Conservation (phyloP, 2,888 invertebrate species). For the Aelia acuminata region DNA sequence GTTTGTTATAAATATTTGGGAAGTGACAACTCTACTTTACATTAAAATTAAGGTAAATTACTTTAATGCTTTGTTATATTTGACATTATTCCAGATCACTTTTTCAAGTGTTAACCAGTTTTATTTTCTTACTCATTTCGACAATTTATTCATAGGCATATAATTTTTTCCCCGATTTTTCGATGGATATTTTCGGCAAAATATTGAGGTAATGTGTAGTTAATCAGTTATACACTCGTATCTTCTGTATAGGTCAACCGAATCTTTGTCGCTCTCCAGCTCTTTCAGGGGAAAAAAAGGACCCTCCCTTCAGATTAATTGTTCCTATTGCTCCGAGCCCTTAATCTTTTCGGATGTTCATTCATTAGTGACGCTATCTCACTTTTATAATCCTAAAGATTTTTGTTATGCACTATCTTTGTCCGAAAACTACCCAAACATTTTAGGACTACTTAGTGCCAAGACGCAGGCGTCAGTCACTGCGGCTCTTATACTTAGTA, state of each 20-base stretch:
- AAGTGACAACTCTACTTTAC: neutral
- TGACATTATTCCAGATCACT: neutral
- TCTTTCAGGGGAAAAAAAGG: neutral
- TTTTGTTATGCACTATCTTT: neutral
- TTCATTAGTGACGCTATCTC: neutral
- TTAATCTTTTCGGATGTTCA: neutral
- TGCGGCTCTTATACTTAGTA: conserved; percentile 41
- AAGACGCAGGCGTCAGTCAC: conserved; percentile 55
- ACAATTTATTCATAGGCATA: neutral
- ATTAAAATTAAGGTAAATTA: neutral
- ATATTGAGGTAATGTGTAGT: neutral
- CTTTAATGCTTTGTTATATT: neutral
- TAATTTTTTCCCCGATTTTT: neutral
- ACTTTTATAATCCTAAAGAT: neutral
- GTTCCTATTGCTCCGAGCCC: no score
- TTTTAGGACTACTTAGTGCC: neutral
- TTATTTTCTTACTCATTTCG: neutral
- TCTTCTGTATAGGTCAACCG: neutral
- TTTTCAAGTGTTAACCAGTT: no score
- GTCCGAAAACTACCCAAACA: neutral
- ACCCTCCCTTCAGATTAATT: neutral
- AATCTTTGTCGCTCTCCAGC: conserved; percentile 3
- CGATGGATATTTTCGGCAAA: neutral
- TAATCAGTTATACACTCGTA: neutral
- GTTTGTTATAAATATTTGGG: neutral